These are phyloP conservation scores for Cottus gobio DNA, from an alignment of 2,113 vertebrate genomes.

Conservation along the genomic window DNA sequence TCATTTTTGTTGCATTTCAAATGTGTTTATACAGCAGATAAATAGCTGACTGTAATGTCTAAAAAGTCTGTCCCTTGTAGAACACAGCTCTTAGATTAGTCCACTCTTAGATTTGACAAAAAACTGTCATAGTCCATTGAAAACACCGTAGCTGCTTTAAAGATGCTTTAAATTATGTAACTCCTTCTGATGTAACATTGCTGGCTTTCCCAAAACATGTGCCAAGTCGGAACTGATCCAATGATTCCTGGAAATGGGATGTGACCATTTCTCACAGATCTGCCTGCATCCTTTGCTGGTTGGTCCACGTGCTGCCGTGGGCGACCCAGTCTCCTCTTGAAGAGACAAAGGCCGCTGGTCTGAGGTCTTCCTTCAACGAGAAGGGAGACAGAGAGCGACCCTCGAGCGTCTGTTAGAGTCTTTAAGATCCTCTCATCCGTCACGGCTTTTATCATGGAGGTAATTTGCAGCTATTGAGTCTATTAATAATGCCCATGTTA, in stretches of 20 bases:
- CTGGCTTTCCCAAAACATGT: background rate
- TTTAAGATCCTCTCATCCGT: slow-evolving; percentile 58
- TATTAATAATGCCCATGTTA: slow-evolving; percentile 40
- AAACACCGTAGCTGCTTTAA: background rate
- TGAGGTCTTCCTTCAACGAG: slow-evolving; percentile 19
- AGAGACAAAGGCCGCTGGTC: slow-evolving; percentile 47
- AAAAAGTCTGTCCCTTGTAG: background rate
- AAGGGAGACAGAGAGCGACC: slow-evolving; percentile 30
- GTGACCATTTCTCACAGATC: slow-evolving; percentile 25
- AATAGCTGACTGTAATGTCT: background rate
- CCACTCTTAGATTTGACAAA: background rate
- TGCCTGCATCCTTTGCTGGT: slow-evolving; percentile 29
- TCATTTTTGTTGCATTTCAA: slow-evolving; percentile 7
- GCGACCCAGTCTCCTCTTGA: slow-evolving; percentile 54
- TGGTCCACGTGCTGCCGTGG: slow-evolving; percentile 57
- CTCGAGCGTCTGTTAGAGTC: slow-evolving; percentile 29
- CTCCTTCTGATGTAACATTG: background rate
- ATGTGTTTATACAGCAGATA: background rate
- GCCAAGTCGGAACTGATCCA: background rate
- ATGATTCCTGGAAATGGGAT: slow-evolving; percentile 22
- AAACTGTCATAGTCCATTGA: background rate
- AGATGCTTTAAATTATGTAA: background rate
- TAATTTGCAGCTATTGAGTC: slow-evolving; percentile 43
- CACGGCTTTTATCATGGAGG: slow-evolving; percentile 36
- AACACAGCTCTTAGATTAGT: background rate